Evolutionary conservation across 2,797 vertebrate species (phyloP).

Genomic region (Poeciliopsis infans): DNA sequence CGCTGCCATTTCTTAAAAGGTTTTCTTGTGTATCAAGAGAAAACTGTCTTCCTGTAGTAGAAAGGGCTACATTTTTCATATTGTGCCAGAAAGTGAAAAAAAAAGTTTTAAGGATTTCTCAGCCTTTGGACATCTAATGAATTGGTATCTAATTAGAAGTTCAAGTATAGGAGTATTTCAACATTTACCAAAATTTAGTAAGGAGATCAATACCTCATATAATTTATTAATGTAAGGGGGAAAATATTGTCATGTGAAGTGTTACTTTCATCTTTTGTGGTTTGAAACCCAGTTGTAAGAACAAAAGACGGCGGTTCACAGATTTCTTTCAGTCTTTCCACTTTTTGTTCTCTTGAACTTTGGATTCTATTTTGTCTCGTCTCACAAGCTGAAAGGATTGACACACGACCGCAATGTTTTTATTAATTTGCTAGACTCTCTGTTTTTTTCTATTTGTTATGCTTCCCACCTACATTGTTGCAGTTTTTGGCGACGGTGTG

Average conservation of each 20-base stretch:
- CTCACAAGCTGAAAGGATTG: background rate
- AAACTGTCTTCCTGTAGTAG: background rate
- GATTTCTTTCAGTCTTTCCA: background rate
- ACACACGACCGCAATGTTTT: background rate
- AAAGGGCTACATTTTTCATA: background rate
- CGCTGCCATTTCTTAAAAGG: too few species aligned
- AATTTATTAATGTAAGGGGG: background rate
- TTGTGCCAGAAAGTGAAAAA: background rate
- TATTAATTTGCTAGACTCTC: background rate
- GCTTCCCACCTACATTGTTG: constrained; percentile 25
- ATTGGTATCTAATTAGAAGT: background rate
- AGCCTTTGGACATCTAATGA: background rate
- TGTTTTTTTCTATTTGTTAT: constrained; percentile 20
- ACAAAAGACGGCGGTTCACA: background rate
- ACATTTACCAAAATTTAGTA: background rate
- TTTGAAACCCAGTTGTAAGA: background rate
- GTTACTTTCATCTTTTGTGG: background rate
- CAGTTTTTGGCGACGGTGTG: background rate
- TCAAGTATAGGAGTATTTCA: background rate
- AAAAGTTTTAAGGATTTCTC: background rate
- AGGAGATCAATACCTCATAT: background rate
- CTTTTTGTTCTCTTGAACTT: background rate
- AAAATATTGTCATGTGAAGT: background rate
- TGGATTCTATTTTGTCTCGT: background rate
- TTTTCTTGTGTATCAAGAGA: too few species aligned